Evolutionary conservation across 2,113 vertebrate species (phyloP), one percentile per base, ranked within the genome.

Genomic region (Perca schrenkii): DNA sequence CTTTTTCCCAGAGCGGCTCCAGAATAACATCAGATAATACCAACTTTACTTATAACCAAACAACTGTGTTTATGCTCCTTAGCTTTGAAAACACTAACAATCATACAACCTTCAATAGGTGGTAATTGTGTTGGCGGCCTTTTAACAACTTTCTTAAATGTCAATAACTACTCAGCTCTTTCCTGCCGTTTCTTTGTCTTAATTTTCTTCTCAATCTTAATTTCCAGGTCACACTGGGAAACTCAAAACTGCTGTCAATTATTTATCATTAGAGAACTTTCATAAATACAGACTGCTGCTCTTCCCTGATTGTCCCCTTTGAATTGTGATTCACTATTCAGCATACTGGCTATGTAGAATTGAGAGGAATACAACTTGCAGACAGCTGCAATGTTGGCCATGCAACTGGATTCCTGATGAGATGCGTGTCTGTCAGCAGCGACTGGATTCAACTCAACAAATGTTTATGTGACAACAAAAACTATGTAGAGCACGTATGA

Each of bases 11-110:
- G 10, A 65, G 57, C 8, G 17, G 63, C 7, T 8, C 25, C 71
- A 81, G 63, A 82, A 83, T 65, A 75, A 81, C 31, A 85, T 78
- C 22, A 82, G 28, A 82, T 50, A 68, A 69, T 58, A 49, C 54
- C 16, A 46, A 36, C 47, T 62, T 43, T 43, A 10, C 46, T 54
- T 64, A n/a, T 63, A 12, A 21, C 56, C 8, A 83, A 73, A 77
- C 54, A 80, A 77, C 66, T 73, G 31, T 28, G 19, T 75, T 62
- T 72, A 49, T 75, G 52, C 34, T 77, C 52, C 43, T 21, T 52
- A 74, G 53, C 40, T 83, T 81, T 79, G 60, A 66, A 73, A 79
- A 85, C 64, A 74, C 34, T 4, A 58, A 62, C 25, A 80, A 66
- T 70, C 52, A 78, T 56, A 36, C 53, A 74, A 54, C 52, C 28